Conservation (phyloP, 2,888 invertebrate genomes). For the Drosophila demipolita region DNA sequence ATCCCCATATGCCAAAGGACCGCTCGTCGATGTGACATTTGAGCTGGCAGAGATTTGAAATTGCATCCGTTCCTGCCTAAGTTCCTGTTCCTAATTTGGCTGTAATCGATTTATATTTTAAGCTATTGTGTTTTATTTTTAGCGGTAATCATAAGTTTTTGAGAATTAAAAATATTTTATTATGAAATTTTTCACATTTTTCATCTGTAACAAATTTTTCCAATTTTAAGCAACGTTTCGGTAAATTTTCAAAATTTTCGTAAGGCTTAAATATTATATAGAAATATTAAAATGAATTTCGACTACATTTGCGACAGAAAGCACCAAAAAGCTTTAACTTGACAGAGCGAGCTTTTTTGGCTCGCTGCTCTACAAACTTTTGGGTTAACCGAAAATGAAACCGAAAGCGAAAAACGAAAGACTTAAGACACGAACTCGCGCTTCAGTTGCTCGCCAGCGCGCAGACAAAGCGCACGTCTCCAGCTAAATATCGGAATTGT, state of each 20-base stretch:
- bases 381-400: conserved; percentile 8
- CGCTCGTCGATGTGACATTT: conserved; percentile 52
- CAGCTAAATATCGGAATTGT: conserved; percentile 3
- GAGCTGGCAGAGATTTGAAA: conserved; percentile 45
- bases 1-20: conserved; percentile 75
- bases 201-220: background rate
- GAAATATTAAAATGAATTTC: background rate
- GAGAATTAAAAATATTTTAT: background rate
- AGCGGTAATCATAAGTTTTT: background rate
- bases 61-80: background rate
- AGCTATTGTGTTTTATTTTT: background rate
- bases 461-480: conserved; percentile 65
- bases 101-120: background rate
- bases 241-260: background rate
- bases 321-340: conserved; percentile 7
- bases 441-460: conserved; percentile 71
- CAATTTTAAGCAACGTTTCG: too few relatives aligned
- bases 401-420: conserved; percentile 55
- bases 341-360: conserved; percentile 33
- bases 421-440: conserved; percentile 67
- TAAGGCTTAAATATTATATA: background rate
- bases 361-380: conserved; percentile 30
- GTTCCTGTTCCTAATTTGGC: background rate
- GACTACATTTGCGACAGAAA: background rate
- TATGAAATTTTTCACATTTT: background rate